Conservation (phyloP, 1,140 invertebrate species). For the Alviniconcha marisindica region DNA sequence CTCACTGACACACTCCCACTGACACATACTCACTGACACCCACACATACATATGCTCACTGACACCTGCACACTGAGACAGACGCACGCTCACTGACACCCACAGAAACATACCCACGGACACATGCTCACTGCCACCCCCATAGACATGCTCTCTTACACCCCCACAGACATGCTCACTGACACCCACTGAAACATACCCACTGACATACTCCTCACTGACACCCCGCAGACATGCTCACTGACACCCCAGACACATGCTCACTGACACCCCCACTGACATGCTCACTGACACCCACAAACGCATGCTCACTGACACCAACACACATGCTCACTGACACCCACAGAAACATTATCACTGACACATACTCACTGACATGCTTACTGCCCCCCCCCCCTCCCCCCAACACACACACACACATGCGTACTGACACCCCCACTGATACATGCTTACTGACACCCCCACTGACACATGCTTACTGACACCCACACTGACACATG, state of each 20-base stretch:
- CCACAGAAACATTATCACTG: background rate
- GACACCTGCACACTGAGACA: background rate
- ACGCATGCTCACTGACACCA: too few species aligned
- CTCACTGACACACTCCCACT: background rate
- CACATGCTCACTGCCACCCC: background rate
- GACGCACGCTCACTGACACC: background rate
- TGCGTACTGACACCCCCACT: too few species aligned
- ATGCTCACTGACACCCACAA: background rate
- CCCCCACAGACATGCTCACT: background rate
- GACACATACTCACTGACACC: background rate
- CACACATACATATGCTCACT: constrained; percentile 5
- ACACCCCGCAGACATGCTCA: too few species aligned
- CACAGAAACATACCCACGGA: constrained; percentile 12
- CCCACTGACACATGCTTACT: too few species aligned
- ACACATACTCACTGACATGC: background rate
- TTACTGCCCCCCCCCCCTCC: too few species aligned
- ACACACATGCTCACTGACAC: too few species aligned
- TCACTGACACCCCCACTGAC: background rate
- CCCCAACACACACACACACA: too few species aligned
- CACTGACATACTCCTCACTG: background rate
- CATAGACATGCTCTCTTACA: background rate
- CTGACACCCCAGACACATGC: too few species aligned
- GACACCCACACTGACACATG: background rate
- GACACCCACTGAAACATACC: background rate
- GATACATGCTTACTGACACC: too few species aligned